phyloP scores from a whole-genome alignment of 2,888 invertebrate species.

The Strigamia maritima region DNA sequence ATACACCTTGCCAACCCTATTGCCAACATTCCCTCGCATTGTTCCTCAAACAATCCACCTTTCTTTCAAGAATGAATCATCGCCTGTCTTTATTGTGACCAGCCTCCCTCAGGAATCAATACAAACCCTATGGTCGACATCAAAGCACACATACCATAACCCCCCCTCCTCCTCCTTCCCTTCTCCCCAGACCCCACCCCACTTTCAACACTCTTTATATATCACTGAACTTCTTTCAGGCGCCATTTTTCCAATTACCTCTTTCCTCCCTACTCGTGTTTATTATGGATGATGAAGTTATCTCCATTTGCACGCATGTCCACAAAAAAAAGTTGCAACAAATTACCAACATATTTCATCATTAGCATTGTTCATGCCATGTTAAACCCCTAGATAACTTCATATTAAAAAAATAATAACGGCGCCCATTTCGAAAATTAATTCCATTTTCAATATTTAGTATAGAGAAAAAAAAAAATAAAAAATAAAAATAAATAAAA shows the following conservation, averaged over 20 bases:
- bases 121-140: background rate
- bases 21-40: background rate
- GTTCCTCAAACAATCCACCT: conserved; percentile 8
- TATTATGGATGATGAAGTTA: conserved; percentile 32
- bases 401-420: conserved; percentile 8
- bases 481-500: background rate
- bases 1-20: background rate
- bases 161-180: background rate
- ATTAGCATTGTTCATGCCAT: background rate
- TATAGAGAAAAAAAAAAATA: background rate
- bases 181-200: background rate
- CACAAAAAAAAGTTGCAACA: conserved; percentile 18
- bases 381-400: conserved; percentile 10
- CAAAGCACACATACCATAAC: background rate
- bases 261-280: background rate
- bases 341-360: conserved; percentile 25
- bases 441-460: background rate
- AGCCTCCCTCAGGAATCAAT: background rate
- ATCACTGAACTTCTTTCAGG: background rate
- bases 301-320: conserved; percentile 34
- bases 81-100: background rate
- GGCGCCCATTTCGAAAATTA: background rate
- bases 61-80: conserved; percentile 2
- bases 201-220: background rate
- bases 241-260: background rate